A percentile compares a stretch with the other conserved stretches of the same genome.
Evolutionary conservation across 2,888 invertebrate species (phyloP).

Genomic region (Mimachlamys varia): DNA sequence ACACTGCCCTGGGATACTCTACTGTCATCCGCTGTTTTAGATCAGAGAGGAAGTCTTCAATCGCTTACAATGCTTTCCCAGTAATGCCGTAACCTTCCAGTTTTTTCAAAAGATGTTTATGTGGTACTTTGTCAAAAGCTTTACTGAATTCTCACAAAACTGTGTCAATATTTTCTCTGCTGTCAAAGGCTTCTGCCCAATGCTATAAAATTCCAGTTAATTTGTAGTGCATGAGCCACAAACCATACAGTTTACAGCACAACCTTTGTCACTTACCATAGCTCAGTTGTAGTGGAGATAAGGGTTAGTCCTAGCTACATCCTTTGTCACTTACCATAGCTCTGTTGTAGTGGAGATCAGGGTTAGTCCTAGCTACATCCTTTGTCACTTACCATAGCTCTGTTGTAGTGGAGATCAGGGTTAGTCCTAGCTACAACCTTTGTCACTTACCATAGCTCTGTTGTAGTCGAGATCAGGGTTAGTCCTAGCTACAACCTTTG

Average conservation of each 20-base stretch:
- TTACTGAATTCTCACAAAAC: no score
- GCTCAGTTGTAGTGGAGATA: constrained; percentile 93
- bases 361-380: constrained; percentile 87
- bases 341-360: constrained; percentile 93
- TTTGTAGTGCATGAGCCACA: no score
- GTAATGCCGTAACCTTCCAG: no score
- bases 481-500: constrained; percentile 86
- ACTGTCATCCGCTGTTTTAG: no score
- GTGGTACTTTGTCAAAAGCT: no score
- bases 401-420: constrained; percentile 92
- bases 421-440: constrained; percentile 87
- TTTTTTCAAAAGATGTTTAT: no score
- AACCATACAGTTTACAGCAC: neutral
- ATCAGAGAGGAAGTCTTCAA: no score
- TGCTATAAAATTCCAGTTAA: no score
- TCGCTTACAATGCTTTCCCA: no score
- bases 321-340: constrained; percentile 89
- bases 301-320: constrained; percentile 87
- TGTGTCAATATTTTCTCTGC: no score
- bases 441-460: constrained; percentile 89
- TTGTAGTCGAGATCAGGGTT: constrained; percentile 93
- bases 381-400: constrained; percentile 89
- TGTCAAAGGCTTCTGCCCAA: no score
- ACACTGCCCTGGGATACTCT: no score
- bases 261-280: constrained; percentile 88